Conservation (phyloP, 2,888 invertebrate genomes). For the Leptothorax acervorum region DNA sequence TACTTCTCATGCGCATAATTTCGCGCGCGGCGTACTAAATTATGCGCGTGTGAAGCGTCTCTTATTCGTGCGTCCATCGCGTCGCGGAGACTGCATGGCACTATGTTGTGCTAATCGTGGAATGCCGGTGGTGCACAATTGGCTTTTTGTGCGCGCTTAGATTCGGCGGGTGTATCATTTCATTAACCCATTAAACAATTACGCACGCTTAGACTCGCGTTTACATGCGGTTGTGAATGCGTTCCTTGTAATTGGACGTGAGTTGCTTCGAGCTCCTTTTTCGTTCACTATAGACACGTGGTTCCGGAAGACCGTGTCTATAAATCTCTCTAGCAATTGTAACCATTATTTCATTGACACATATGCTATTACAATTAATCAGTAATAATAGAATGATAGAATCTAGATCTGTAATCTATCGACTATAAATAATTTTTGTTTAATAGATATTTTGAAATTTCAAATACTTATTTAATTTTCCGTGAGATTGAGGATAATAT, state of each 20-base stretch:
- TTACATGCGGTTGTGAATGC: slow-evolving; percentile 77
- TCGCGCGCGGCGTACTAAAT: slow-evolving; percentile 40
- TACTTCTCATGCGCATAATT: slow-evolving; percentile 46
- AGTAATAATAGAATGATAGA: not conserved
- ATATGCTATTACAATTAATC: not conserved
- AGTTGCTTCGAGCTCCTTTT: slow-evolving; percentile 62
- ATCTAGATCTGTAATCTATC: not conserved
- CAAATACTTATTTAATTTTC: not conserved
- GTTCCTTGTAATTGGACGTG: slow-evolving; percentile 74
- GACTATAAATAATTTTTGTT: not conserved
- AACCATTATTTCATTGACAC: not conserved
- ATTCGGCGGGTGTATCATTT: slow-evolving; percentile 82
- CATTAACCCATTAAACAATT: slow-evolving; percentile 83
- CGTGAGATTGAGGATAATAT: not conserved
- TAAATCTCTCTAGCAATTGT: slow-evolving; percentile 13
- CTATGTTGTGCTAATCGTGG: slow-evolving; percentile 65
- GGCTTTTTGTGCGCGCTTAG: slow-evolving; percentile 77
- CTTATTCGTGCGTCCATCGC: not conserved
- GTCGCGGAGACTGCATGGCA: slow-evolving; percentile 25
- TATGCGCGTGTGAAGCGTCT: slow-evolving; percentile 40
- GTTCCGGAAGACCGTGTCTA: slow-evolving; percentile 15
- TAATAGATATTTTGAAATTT: not conserved
- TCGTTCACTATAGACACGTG: slow-evolving; percentile 59
- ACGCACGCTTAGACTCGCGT: slow-evolving; percentile 69
- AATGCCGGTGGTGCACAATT: slow-evolving; percentile 73